Percentiles rank a stretch among this genome's conserved stretches.
Evolutionary conservation across 2,797 vertebrate genomes (phyloP).

Genomic region (Lacerta agilis): DNA sequence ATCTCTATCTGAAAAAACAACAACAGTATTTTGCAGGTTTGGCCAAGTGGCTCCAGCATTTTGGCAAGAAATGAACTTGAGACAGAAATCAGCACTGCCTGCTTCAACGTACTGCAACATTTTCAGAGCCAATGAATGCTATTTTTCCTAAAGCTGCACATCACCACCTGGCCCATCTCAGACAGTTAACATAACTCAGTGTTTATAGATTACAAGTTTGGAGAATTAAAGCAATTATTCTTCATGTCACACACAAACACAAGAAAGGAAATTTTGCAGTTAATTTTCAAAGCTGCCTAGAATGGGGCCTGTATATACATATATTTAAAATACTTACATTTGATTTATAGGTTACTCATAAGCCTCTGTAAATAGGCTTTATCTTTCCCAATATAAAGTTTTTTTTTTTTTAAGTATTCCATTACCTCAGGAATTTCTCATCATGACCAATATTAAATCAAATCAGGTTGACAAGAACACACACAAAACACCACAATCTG

Average conservation of each 20-base stretch:
- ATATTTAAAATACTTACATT: neutral
- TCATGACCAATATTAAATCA: neutral
- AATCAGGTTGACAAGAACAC: slow-evolving; percentile 7
- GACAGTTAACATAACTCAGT: slow-evolving; percentile 5
- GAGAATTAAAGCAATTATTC: slow-evolving; percentile 18
- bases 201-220: slow-evolving; percentile 4
- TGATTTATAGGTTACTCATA: slow-evolving; percentile 4
- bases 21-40: slow-evolving; percentile 42
- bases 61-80: slow-evolving; percentile 54
- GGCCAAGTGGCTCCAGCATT: slow-evolving; percentile 46
- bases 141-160: slow-evolving; percentile 37
- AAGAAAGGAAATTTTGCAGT: neutral
- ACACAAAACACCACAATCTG: neutral
- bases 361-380: neutral
- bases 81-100: slow-evolving; percentile 59
- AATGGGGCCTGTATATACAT: neutral
- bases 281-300: neutral
- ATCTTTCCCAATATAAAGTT: neutral
- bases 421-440: neutral
- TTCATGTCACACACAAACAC: neutral
- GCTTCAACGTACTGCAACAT: slow-evolving; percentile 39
- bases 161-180: slow-evolving; percentile 41
- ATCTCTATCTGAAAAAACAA: slow-evolving; percentile 24
- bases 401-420: neutral
- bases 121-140: slow-evolving; percentile 51